Evolutionary conservation across 2,888 invertebrate species (phyloP), one percentile per base, ranked within the genome.

Genomic region (Pachliopta kotzebuea): DNA sequence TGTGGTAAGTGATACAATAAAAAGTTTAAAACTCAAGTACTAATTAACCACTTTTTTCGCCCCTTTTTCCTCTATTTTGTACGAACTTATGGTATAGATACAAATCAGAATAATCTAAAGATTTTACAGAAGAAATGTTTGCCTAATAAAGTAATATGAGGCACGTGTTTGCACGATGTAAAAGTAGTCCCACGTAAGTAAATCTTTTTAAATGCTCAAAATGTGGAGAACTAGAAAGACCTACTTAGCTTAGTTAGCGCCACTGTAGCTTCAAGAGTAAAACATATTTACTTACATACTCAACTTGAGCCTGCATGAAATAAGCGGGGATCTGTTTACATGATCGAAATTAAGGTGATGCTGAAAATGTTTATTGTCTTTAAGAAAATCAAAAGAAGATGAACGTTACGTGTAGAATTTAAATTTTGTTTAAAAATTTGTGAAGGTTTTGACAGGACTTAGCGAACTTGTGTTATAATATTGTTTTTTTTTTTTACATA

Each of bases 181-280:
- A n/a, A 45, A 45, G 45, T 11, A 45, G n/a, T 45, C 18, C 18
- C 45, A n/a, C 45, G n/a, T 45, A 18, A 52, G 50, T 21, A 4
- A 52, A 52, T 52, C 42, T 55, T 49, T 55, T 61, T 55, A 55
- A 61, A 26, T 45, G 45, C 55, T 55, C 18, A 55, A 55, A 61
- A 49, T 49, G 52, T 23, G n/a, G 58, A n/a, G 20, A 17, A 54
- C 54, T 37, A 54, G 45, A 49, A 45, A 61, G 42, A 45, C 45
- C 54, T 45, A 61, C 61, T 61, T 45, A 61, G 29, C 26, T 55
- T 20, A 45, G 45, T 61, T 61, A 55, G 42, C 55, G 26, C 55
- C 24, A 45, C 45, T 55, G 60, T 60, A 60, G 54, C 54, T 54
- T 54, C 45, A 61, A 49, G 18, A 61, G 55, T 61, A 55, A 61